Percentiles rank a stretch among this genome's conserved stretches.
Evolutionary conservation across 2,797 vertebrate species (phyloP).

Genomic region (Vespertilio murinus): DNA sequence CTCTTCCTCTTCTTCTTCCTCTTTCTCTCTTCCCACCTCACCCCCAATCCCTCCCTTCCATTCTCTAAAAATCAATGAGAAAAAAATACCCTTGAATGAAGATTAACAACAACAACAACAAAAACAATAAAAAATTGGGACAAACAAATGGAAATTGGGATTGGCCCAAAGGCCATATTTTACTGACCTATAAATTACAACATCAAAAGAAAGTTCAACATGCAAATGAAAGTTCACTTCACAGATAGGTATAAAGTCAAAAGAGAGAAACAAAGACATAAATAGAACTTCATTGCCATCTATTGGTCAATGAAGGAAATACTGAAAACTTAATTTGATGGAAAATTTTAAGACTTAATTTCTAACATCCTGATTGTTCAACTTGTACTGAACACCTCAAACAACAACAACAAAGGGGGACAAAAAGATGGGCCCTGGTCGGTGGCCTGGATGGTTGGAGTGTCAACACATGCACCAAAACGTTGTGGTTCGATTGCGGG

Average conservation of each 20-base stretch:
- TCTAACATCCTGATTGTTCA: neutral
- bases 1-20: too few species aligned
- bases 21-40: neutral
- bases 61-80: neutral
- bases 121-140: neutral
- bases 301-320: slow-evolving; percentile 30
- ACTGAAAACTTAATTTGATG: neutral
- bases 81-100: too few species aligned
- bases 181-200: neutral
- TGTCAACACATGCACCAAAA: neutral
- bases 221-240: neutral
- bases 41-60: neutral
- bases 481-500: neutral
- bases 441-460: neutral
- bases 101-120: neutral
- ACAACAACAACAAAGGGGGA: neutral
- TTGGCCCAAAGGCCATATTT: neutral
- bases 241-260: neutral
- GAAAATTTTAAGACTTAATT: slow-evolving; percentile 26
- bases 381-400: neutral
- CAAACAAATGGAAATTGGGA: neutral
- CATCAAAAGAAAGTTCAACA: slow-evolving; percentile 26
- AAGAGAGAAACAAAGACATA: neutral
- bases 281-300: slow-evolving; percentile 66
- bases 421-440: neutral